Conservation (phyloP, 1,140 invertebrate species). For the Apolygus lucorum region DNA sequence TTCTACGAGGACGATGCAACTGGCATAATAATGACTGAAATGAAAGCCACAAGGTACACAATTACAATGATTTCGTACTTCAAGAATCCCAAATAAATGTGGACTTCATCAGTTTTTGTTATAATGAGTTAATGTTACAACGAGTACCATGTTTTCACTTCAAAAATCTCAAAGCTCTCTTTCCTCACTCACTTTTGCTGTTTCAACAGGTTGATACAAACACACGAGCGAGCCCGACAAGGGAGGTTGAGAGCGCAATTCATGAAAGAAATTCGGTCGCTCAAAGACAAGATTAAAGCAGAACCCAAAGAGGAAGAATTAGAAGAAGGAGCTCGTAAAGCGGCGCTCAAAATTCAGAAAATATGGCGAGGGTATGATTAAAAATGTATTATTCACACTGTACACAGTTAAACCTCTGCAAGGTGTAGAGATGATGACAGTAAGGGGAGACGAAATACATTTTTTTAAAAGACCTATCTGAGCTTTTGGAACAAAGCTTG, state of each 20-base stretch:
- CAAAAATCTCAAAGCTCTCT: too few relatives aligned
- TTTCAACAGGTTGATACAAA: constrained; percentile 57
- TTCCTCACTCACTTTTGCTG: neutral
- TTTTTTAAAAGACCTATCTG: too few relatives aligned
- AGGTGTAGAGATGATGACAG: too few relatives aligned
- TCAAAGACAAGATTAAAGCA: constrained; percentile 55
- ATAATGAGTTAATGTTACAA: too few relatives aligned
- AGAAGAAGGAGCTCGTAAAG: constrained; percentile 43
- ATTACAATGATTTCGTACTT: neutral
- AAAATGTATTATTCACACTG: too few relatives aligned
- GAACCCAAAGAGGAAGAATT: constrained; percentile 42
- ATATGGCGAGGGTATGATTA: constrained; percentile 68
- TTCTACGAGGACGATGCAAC: constrained; percentile 50
- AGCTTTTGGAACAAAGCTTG: too few relatives aligned
- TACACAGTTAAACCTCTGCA: too few relatives aligned
- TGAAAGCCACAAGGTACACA: constrained; percentile 61
- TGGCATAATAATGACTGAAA: constrained; percentile 55
- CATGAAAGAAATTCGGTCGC: constrained; percentile 75
- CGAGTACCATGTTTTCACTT: too few relatives aligned
- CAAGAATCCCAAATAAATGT: too few relatives aligned
- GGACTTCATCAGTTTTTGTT: too few relatives aligned
- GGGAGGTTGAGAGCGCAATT: constrained; percentile 70
- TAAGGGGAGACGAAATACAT: too few relatives aligned
- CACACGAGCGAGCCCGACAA: constrained; percentile 82
- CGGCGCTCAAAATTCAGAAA: constrained; percentile 70